Conservation (phyloP, 2,888 invertebrate genomes). For the Carpatolechia fugitivella region DNA sequence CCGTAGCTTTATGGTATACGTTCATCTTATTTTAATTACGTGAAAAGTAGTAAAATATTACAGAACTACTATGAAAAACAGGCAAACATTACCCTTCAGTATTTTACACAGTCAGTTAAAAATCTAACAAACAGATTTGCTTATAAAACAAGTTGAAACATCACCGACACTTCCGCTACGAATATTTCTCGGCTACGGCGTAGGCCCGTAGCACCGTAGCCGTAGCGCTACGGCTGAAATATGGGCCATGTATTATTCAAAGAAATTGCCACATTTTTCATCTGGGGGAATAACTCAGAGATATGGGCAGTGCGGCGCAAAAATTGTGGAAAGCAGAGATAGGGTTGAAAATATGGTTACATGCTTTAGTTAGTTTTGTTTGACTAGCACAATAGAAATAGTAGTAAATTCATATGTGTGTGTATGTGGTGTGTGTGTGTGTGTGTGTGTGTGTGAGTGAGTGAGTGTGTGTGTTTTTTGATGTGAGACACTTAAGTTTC, state of each 20-base stretch:
- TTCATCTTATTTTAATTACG: no score
- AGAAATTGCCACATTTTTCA: slow-evolving; percentile 82
- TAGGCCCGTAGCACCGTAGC: slow-evolving; percentile 36
- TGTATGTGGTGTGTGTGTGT: no score
- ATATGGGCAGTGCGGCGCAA: slow-evolving; percentile 52
- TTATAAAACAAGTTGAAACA: slow-evolving; percentile 45
- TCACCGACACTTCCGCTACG: slow-evolving; percentile 41
- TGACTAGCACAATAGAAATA: no score
- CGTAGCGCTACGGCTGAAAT: slow-evolving; percentile 66
- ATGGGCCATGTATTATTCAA: slow-evolving; percentile 82
- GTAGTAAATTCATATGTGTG: no score
- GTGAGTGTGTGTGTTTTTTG: no score
- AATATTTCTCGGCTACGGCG: slow-evolving; percentile 45
- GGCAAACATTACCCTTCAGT: not conserved
- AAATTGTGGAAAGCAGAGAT: slow-evolving; percentile 28
- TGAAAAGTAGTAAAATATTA: no score
- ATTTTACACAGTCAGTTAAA: slow-evolving; percentile 1
- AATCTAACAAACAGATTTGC: slow-evolving; percentile 23
- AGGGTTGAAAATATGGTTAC: slow-evolving; percentile 14
- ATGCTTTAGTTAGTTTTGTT: not conserved
- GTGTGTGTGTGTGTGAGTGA: no score
- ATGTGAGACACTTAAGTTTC: no score
- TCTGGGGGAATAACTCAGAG: slow-evolving; percentile 76
- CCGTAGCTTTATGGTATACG: no score
- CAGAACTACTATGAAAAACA: no score